Base-by-base conservation (phyloP, 2,113 vertebrate species). In the Notothenia rossii region DNA sequence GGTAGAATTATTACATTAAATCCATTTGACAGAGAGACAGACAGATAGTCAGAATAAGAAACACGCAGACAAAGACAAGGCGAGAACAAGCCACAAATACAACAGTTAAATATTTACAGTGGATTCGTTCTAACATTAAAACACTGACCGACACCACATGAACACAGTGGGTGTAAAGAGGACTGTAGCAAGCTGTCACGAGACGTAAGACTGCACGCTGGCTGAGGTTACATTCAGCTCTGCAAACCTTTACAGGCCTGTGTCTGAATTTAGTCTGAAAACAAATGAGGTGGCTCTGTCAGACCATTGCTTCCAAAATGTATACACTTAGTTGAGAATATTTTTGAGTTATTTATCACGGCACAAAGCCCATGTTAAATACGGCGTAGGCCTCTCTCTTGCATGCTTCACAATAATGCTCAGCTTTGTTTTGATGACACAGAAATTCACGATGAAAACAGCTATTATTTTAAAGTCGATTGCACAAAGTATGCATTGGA, bases 381-480 rank as follows among this genome's bases (percentile, higher is more conserved):
- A 67, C 40, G 63, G 51, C 11, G 7, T 49, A 75, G 65, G 72
- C 68, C 72, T 75, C 75, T 51, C 56, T 78, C 78, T 72, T 66
- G 66, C 86, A 88, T 89, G 86, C 84, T 66, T 88, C 56, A 85
- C 66, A 70, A 81, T 86, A 91, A 79, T 88, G 70, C 79, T 89
- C 68, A 76, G 36, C 12, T 77, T 79, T 62, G 46, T 58, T 61
- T 80, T 29, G 50, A 40, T 67, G 55, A 75, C 68, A 79, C 70
- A 71, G 53, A 83, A 50, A 76, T 73, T 59, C 22, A 74, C n/a
- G n/a, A 64, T 75, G 75, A 66, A 40, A 75, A 74, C 46, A 45
- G 53, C 36, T 22, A 7, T 67, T 64, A 45, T 79, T 75, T 55
- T 67, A 66, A 72, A 22, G 14, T 64, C 49, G 43, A 55, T 67